A percentile compares a stretch with the other conserved stretches of the same genome.
Evolutionary conservation across 2,113 vertebrate species (phyloP).

Genomic region (Ovibos moschatus): DNA sequence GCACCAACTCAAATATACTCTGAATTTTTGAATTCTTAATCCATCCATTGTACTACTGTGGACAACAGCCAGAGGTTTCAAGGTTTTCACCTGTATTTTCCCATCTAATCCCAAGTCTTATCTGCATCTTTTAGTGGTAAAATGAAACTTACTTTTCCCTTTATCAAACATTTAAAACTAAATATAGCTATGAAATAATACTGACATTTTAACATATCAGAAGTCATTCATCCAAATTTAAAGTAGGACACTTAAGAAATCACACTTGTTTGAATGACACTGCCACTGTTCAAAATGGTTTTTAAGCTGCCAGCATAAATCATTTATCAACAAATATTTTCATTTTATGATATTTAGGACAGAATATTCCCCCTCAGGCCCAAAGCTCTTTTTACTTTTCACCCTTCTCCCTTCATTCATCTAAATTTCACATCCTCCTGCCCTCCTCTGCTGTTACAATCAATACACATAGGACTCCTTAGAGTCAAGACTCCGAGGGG

Average conservation of each 20-base stretch:
- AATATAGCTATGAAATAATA: constrained; percentile 21
- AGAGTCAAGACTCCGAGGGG: background rate
- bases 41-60: background rate
- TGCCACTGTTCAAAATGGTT: background rate
- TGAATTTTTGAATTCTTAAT: background rate
- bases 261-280: background rate
- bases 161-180: constrained; percentile 4
- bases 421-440: background rate
- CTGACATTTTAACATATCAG: background rate
- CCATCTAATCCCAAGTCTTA: background rate
- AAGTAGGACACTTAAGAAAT: background rate
- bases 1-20: background rate
- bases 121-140: background rate
- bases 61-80: background rate
- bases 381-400: background rate
- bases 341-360: background rate
- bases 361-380: background rate
- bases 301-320: background rate
- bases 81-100: background rate
- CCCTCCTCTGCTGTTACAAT: background rate
- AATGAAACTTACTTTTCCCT: constrained; percentile 10
- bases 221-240: constrained; percentile 17
- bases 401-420: background rate
- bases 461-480: background rate
- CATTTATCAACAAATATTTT: constrained; percentile 14